Conservation (phyloP, 2,113 vertebrate genomes). For the Eurystomus gularis region DNA sequence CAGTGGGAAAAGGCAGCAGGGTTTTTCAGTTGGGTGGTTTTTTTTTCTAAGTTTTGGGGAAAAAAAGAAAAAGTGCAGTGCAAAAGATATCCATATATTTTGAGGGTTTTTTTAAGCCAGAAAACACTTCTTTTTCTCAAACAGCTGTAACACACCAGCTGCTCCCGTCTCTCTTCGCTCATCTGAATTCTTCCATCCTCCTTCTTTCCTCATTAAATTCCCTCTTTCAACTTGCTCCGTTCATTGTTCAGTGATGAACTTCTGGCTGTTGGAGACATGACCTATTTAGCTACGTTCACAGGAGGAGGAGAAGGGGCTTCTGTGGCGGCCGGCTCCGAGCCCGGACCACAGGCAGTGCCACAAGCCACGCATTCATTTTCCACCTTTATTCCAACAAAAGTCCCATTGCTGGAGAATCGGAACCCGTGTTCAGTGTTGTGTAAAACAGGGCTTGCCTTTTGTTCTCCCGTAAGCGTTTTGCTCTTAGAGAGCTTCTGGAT, state of each 20-base stretch:
- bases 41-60: not conserved
- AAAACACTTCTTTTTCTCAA: not conserved
- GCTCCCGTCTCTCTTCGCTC: not conserved
- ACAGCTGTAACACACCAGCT: slow-evolving; percentile 36
- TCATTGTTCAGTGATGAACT: not conserved
- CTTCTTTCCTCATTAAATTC: not conserved
- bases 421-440: not conserved
- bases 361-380: not conserved
- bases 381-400: not conserved
- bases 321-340: not conserved
- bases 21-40: not conserved
- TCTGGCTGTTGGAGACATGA: not conserved
- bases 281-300: not conserved
- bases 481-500: not conserved
- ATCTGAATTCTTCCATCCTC: not conserved
- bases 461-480: not conserved
- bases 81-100: not conserved
- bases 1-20: not conserved
- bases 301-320: not conserved
- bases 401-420: not conserved
- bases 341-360: not conserved
- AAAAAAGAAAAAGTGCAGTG: too few species aligned
- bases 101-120: not conserved
- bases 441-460: not conserved
- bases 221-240: not conserved